Percentiles rank a stretch among this genome's conserved stretches.
Evolutionary conservation across 2,888 invertebrate species (phyloP).

Genomic region (Biston stratarius): DNA sequence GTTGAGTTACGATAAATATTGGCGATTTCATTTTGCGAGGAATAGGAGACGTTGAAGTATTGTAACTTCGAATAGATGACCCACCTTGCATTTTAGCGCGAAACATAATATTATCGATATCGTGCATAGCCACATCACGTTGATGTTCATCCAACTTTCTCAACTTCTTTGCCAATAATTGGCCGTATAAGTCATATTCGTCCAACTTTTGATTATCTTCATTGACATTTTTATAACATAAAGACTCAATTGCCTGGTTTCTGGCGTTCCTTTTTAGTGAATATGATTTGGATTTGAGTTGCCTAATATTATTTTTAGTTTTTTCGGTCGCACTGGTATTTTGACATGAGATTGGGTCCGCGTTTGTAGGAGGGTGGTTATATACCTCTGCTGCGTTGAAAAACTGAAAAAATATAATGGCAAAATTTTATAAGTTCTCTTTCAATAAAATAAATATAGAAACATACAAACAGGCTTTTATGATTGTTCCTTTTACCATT

Average conservation of each 20-base stretch:
- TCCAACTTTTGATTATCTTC: conserved; percentile 56
- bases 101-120: conserved; percentile 79
- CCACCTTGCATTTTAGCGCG: conserved; percentile 70
- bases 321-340: conserved; percentile 28
- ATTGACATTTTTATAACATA: conserved; percentile 51
- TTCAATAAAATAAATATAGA: not conserved
- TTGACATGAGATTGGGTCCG: conserved; percentile 34
- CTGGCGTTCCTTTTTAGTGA: conserved; percentile 9
- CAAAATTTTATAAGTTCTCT: not conserved
- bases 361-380: conserved; percentile 25
- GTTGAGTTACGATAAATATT: conserved; percentile 66
- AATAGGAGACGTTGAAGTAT: conserved; percentile 53
- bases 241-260: conserved; percentile 7
- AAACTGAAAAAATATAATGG: conserved; percentile 43
- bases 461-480: no score
- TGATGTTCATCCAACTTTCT: conserved; percentile 75
- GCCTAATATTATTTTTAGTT: conserved; percentile 20
- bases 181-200: conserved; percentile 76
- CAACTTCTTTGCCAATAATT: conserved; percentile 75
- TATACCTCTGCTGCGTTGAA: conserved; percentile 46
- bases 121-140: conserved; percentile 78
- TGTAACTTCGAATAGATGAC: conserved; percentile 47
- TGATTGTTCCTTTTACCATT: not conserved
- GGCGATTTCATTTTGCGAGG: conserved; percentile 69
- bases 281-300: conserved; percentile 5